Conservation (phyloP, 2,113 vertebrate species). For the Pandion haliaetus region DNA sequence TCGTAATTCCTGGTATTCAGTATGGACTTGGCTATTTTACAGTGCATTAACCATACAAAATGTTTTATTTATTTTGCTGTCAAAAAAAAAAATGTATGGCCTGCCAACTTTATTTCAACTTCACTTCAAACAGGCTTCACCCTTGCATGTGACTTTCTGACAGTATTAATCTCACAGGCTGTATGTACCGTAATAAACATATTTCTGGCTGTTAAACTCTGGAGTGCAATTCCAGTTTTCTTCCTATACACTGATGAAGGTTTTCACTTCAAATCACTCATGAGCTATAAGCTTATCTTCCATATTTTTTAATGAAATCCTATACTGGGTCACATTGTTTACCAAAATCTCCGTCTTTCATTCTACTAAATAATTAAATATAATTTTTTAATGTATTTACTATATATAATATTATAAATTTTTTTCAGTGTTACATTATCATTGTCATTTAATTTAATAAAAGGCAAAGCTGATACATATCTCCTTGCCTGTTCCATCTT, state of each 20-base stretch:
- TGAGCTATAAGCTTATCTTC: not conserved
- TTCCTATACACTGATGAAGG: not conserved
- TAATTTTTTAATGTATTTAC: not conserved
- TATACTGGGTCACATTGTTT: not conserved
- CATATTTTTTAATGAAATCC: not conserved
- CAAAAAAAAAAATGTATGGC: not conserved
- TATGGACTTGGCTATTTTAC: not conserved
- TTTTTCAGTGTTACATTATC: not conserved
- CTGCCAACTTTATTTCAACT: conserved; percentile 33
- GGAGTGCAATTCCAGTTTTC: not conserved
- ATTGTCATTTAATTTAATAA: not conserved
- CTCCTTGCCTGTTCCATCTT: not conserved
- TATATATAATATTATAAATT: too few species aligned
- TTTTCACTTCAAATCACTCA: not conserved
- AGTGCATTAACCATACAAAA: not conserved
- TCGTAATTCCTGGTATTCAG: not conserved
- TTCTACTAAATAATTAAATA: not conserved
- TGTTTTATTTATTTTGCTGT: conserved; percentile 44
- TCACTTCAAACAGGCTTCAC: not conserved
- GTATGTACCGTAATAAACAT: not conserved
- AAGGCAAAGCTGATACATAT: not conserved
- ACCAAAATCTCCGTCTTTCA: not conserved
- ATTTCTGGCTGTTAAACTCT: not conserved
- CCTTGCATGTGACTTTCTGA: conserved; percentile 5
- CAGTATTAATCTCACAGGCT: conserved; percentile 7